Evolutionary conservation across 2,113 vertebrate genomes (phyloP), one percentile per base, ranked within the genome.

Genomic region (Ellobius talpinus): DNA sequence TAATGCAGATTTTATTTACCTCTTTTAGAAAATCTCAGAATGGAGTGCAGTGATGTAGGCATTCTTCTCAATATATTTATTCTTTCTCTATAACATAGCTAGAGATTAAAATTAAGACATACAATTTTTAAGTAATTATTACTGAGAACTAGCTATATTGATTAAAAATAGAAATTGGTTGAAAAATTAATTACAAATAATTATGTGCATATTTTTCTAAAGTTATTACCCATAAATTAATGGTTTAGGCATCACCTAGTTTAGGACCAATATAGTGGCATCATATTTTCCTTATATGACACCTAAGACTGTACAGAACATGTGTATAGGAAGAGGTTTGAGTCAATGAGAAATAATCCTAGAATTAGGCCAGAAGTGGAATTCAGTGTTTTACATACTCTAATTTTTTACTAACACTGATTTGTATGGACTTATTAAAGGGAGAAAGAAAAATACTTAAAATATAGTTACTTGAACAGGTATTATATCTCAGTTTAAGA

Each of bases 1-100:
- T 94, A 87, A 87, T 87, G 76, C 84, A 66, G 77, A 74, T 70
- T 95, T 94, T 94, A 87, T 96, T 94, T 78, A 16, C 93, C 63
- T 87, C 7, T 97, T 96, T 96, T 95, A 96, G 70, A n/a, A 9
- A 86, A 61, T 95, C 24, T 76, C 87, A 36, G 65, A 45, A 68
- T 95, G 72, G 96, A 97, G 84, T 86, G 70, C 42, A 87, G 0
- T 16, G 93, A 96, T 85, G 19, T 36, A 68, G 85, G 86, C 3
- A 93, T 39, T 96, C 9, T 95, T 95, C 65, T 96, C 36, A 90
- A 85, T 87, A 95, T 94, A 11, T 50, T 12, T 70, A 5, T 92
- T 97, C 88, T 76, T 87, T 45, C 58, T 7, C 42, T 45, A 65
- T 70, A 96, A 90, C 23, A 87, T 79, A 17, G 14, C 52, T 17